Conservation (phyloP, 2,113 vertebrate species). For the human (Homo sapiens) region GRCh38 chr9:119893001-119893500, state of each 20-base stretch:
- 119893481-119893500: not conserved
- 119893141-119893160: not conserved
- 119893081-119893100: not conserved
- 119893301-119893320: not conserved
- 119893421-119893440: accelerated
- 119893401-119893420: not conserved
- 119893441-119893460: not conserved
- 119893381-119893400: not conserved
- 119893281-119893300: not conserved
- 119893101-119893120: not conserved
- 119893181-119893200: not conserved
- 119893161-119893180: not conserved
- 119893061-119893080: accelerated
- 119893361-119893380: not conserved
- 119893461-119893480: not conserved
- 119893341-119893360: not conserved
- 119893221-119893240: not conserved
- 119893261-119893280: not conserved
- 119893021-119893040: not conserved
- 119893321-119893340: not conserved
- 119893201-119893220: not conserved
- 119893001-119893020: not conserved
- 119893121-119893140: accelerated
- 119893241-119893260: not conserved
- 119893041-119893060: accelerated